phyloP scores from a whole-genome alignment of 2,113 vertebrate genomes.

The Callionymus lyra region DNA sequence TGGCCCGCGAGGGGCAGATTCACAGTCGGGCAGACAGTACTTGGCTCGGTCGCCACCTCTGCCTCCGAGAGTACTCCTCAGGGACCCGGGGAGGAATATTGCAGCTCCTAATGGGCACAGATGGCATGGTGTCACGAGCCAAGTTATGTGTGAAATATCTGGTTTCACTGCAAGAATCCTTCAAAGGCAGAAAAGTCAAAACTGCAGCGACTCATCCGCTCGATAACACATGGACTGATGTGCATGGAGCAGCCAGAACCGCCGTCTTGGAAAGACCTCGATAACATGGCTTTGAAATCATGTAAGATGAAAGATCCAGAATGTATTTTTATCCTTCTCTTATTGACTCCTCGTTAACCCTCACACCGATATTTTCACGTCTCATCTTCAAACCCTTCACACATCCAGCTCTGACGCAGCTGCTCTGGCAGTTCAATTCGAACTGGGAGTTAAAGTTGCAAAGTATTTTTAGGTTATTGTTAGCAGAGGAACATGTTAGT shows the following conservation, averaged over 20 bases:
- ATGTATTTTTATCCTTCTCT: neutral
- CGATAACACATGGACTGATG: constrained; percentile 6
- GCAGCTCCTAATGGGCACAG: constrained; percentile 54
- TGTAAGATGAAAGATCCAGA: neutral
- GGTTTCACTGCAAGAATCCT: constrained; percentile 20
- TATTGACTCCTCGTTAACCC: neutral
- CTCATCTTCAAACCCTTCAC: no score
- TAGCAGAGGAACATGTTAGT: no score
- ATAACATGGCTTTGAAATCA: constrained; percentile 8
- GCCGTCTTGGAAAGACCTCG: constrained; percentile 3
- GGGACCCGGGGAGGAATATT: constrained; percentile 26
- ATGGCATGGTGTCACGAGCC: constrained; percentile 41
- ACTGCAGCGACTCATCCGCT: constrained; percentile 7
- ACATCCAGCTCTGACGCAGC: no score
- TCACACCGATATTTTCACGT: no score
- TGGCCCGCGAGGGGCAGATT: constrained; percentile 13
- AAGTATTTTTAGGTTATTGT: no score
- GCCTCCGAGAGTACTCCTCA: constrained; percentile 15
- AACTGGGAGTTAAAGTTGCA: no score
- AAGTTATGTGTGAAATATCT: constrained; percentile 36
- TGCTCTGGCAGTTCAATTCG: no score
- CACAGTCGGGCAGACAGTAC: constrained; percentile 14
- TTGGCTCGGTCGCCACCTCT: constrained; percentile 29
- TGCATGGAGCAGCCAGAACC: neutral
- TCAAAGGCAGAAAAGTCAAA: constrained; percentile 25